Base-by-base conservation (phyloP, 2,797 vertebrate genomes). In the Chiroxiphia lanceolata region DNA sequence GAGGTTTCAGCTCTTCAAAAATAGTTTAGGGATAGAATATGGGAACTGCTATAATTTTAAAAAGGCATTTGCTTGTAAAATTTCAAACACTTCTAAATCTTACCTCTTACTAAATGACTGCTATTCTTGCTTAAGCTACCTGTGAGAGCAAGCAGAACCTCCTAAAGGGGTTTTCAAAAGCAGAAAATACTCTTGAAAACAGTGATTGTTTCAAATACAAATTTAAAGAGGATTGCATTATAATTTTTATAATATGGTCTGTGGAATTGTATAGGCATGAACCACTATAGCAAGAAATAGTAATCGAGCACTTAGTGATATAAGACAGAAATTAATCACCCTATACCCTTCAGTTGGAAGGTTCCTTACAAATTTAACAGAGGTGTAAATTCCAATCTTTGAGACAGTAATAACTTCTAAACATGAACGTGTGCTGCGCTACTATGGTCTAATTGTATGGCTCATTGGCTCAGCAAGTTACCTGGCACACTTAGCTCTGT, bases 241-340 rank as follows among this genome's bases (percentile, higher is more conserved):
- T 89, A 85, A 88, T 93, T 93, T 97, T 97, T 97, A 93, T 96
- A 94, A 94, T 97, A 97, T 90, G 29, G 96, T 96, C 91, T 44
- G 12, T 89, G 93, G 87, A 79, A 89, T 38, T 54, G 42, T 78
- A 59, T 70, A 75, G 81, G 40, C 69, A 63, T 74, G 44, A 80
- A 70, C 82, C 65, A 89, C 89, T 96, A 72, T 87, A 94, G 91
- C 77, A 96, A 97, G 83, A 93, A 93, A 83, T 93, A 96, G 92
- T 97, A 97, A 98, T 95, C 95, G 95, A 94, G 71, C 86, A 34
- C 75, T 34, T 51, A 87, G 53, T 84, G 85, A 64, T 74, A 57
- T 38, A 69, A 96, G 90, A 65, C 23, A 75, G 40, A 50, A 79
- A 71, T 88, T 1, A 53, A 38, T 75, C 51, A n/a, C 21, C 16